A percentile compares a stretch with the other conserved stretches of the same genome.
phyloP scores from a whole-genome alignment of 2,888 invertebrate genomes.

The Campoplex nolae region DNA sequence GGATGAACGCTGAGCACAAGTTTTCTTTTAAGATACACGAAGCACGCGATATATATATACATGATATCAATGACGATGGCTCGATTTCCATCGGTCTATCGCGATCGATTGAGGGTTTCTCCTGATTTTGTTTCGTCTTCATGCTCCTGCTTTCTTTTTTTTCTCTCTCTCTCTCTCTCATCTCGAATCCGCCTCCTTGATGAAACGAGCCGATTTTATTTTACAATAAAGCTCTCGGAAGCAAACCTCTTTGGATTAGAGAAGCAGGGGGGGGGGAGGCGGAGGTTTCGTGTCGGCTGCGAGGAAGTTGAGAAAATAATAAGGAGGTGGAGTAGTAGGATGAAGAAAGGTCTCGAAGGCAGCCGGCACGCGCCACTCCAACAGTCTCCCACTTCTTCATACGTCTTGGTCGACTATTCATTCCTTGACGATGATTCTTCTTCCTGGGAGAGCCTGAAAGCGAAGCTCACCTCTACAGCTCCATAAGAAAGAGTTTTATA shows the following conservation, averaged over 20 bases:
- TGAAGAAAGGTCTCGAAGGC: slow-evolving; percentile 57
- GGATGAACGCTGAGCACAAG: neutral
- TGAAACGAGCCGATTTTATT: slow-evolving; percentile 31
- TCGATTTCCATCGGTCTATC: slow-evolving; percentile 15
- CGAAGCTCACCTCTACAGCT: slow-evolving; percentile 26
- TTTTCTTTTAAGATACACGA: slow-evolving; percentile 10
- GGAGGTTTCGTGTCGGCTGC: slow-evolving; percentile 25
- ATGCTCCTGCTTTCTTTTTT: neutral
- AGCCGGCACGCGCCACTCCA: slow-evolving; percentile 81
- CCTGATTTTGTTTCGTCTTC: slow-evolving; percentile 17
- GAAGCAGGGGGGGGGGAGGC: neutral
- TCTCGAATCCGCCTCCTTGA: neutral
- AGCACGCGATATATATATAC: slow-evolving; percentile 48
- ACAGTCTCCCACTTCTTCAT: slow-evolving; percentile 57
- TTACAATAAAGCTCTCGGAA: slow-evolving; percentile 31
- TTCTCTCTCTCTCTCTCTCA: neutral
- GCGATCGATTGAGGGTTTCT: slow-evolving; percentile 3
- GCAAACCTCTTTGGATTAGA: neutral
- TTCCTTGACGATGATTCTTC: slow-evolving; percentile 76
- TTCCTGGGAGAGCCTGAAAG: slow-evolving; percentile 62
- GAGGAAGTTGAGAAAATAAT: slow-evolving; percentile 53
- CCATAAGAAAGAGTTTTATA: slow-evolving; percentile 17
- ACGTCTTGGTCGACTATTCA: slow-evolving; percentile 72
- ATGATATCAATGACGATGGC: neutral
- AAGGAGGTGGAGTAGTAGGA: slow-evolving; percentile 35